These are phyloP conservation scores for Drosophila cracens DNA, from an alignment of 2,888 invertebrate species.

Conservation along the genomic window DNA sequence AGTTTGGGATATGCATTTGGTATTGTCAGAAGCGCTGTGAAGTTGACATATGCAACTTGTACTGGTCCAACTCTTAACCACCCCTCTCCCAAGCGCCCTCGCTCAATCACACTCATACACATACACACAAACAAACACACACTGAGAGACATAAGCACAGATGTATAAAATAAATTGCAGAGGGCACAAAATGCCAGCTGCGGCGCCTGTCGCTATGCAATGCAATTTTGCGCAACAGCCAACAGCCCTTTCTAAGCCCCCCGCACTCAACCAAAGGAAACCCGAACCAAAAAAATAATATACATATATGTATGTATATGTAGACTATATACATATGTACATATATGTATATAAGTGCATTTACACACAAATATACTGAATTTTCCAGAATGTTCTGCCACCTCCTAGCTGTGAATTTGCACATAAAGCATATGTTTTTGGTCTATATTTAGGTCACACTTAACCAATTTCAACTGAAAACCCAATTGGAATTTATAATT, in stretches of 20 bases:
- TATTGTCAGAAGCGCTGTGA: constrained; percentile 32
- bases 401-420: constrained; percentile 11
- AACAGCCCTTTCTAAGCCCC: not conserved
- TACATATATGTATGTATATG: not conserved
- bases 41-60: constrained; percentile 13
- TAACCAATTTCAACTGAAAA: constrained; percentile 1
- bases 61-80: not conserved
- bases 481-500: not conserved
- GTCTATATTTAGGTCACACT: constrained; percentile 30
- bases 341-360: not conserved
- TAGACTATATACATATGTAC: constrained; percentile 1
- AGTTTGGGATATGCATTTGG: constrained; percentile 28
- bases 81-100: constrained; percentile 9
- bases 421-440: not conserved
- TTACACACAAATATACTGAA: not conserved
- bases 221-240: constrained; percentile 39
- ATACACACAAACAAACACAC: constrained; percentile 40
- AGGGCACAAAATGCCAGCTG: constrained; percentile 49
- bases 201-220: constrained; percentile 42
- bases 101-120: constrained; percentile 22
- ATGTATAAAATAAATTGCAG: constrained; percentile 37
- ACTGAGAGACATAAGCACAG: constrained; percentile 20
- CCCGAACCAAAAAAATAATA: not conserved
- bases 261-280: not conserved
- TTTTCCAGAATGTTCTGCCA: constrained; percentile 27